phyloP scores from a whole-genome alignment of 2,888 invertebrate genomes.

The Lypha dubia region DNA sequence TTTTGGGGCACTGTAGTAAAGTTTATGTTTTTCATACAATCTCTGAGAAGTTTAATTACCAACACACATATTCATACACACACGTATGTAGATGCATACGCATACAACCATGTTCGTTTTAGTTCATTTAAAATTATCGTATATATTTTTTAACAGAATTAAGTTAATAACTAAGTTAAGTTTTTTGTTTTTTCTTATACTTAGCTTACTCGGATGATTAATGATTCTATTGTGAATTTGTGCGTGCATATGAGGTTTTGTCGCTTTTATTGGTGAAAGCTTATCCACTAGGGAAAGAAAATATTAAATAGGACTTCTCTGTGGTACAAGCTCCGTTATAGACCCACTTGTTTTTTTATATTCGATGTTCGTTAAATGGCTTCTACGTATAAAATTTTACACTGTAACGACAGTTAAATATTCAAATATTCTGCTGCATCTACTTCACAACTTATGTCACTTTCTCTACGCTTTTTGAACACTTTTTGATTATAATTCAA shows the following conservation, averaged over 20 bases:
- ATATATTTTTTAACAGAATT: not conserved
- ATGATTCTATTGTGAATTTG: not conserved
- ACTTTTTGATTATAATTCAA: too few species aligned
- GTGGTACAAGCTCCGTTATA: too few species aligned
- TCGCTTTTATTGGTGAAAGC: not conserved
- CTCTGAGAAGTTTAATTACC: slow-evolving; percentile 29
- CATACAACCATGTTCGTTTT: not conserved
- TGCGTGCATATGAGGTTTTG: not conserved
- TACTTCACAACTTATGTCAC: too few species aligned
- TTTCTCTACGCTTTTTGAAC: too few species aligned
- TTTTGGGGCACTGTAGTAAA: slow-evolving; percentile 41
- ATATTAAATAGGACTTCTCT: too few species aligned
- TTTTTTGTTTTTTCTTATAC: not conserved
- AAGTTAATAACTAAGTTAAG: not conserved
- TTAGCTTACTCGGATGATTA: slow-evolving; percentile 3
- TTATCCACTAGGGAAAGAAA: not conserved
- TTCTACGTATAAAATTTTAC: too few species aligned
- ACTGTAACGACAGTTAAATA: too few species aligned
- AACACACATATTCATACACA: too few species aligned
- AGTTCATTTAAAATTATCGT: not conserved
- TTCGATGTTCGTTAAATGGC: too few species aligned
- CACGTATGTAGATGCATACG: slow-evolving; percentile 5
- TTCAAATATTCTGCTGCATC: too few species aligned
- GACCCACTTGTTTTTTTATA: too few species aligned
- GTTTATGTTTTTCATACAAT: slow-evolving; percentile 4